Evolutionary conservation across 1,140 invertebrate species (phyloP), one percentile per base, ranked within the genome.

Genomic region (Drosophila auraria): DNA sequence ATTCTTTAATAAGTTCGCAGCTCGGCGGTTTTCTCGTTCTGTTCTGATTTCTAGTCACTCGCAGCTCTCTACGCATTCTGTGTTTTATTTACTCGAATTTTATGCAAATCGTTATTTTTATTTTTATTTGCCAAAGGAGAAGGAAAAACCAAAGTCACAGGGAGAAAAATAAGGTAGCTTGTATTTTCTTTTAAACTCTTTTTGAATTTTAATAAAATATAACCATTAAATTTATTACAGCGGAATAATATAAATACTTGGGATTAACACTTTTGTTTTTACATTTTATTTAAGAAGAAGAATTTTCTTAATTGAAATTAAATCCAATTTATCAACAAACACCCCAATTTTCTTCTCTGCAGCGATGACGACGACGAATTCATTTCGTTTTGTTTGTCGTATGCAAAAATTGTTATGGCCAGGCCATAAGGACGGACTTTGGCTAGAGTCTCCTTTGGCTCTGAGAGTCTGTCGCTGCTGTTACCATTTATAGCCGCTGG

Each of bases 371-470:
- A 69, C 86, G 17, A 89, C 80, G 73, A 87, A 87, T 87, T 87
- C 84, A 89, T 87, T 87, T 87, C 56, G 65, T 80, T 72, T 70
- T 78, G 58, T 72, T 79, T 87, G 58, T 62, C 75, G 83, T 87
- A 87, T 87, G 83, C 83, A 87, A 86, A 86, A 89, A 89, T 89
- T 89, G 84, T 89, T 89, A 84, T 89, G 86, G 78, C 78, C 70
- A 23, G 80, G 82, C 63, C 68, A 44, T 61, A 64, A 69, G 73
- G 78, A 77, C 57, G 33, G 61, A 65, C 73, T 38, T 70, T 40
- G 60, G 36, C 57, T 77, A 54, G 47, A 71, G 69, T 60, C 75
- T 71, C 27, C 33, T 36, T 17, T 64, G 45, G 59, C 45, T 53
- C 30, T 53, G 20, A 72, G 66, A 73, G 70, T 72, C 58, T 74